Conservation (phyloP, 1,140 invertebrate genomes). For the Pseudomyrmex pallidus region DNA sequence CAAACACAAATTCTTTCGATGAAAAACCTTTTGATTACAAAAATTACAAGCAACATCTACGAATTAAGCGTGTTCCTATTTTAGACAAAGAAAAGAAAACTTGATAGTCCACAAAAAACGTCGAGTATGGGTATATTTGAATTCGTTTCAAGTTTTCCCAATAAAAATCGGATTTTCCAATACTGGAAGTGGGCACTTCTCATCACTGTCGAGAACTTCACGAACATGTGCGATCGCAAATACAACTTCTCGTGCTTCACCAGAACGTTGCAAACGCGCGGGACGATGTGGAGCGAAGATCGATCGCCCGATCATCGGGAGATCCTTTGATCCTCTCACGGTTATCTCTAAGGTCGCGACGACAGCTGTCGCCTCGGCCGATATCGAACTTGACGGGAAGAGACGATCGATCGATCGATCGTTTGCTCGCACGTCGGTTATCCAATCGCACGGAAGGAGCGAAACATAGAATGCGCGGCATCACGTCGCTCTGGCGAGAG, state of each 20-base stretch:
- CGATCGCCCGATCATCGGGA: background rate
- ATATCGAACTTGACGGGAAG: background rate
- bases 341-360: constrained; percentile 13
- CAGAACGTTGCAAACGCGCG: background rate
- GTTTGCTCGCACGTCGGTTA: background rate
- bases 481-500: constrained; percentile 34
- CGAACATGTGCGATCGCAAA: background rate
- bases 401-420: constrained; percentile 21
- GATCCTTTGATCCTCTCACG: constrained; percentile 16
- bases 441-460: constrained; percentile 20
- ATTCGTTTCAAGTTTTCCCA: background rate
- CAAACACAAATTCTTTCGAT: no score
- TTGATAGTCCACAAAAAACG: no score
- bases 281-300: background rate
- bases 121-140: no score
- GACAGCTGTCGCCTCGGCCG: background rate
- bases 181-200: background rate
- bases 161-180: background rate
- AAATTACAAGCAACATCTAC: no score
- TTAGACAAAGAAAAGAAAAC: no score
- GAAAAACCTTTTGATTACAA: no score
- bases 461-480: constrained; percentile 42
- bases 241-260: background rate
- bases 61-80: no score
- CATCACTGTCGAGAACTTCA: background rate